Evolutionary conservation across 2,113 vertebrate genomes (phyloP).

Genomic region (Montifringilla adamsi): DNA sequence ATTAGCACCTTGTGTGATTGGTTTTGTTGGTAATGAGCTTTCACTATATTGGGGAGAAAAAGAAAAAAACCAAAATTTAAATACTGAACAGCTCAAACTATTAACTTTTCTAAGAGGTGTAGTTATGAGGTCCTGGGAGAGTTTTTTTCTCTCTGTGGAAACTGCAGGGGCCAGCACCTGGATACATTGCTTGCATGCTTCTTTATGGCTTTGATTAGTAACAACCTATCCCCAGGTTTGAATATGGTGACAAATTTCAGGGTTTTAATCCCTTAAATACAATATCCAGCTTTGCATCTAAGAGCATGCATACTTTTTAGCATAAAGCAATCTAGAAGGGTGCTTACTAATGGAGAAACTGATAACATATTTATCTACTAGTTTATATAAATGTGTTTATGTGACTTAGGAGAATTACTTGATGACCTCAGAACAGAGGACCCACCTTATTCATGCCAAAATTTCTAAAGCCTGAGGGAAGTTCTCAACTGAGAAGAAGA

Average conservation of each 20-base stretch:
- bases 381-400: not conserved
- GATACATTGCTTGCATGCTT: not conserved
- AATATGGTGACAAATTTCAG: not conserved
- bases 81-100: not conserved
- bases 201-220: not conserved
- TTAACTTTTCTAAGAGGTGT: not conserved
- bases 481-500: not conserved
- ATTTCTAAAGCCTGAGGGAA: not conserved
- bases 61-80: not conserved
- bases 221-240: not conserved
- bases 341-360: not conserved
- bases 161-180: not conserved
- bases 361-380: not conserved
- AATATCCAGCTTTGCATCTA: not conserved
- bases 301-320: not conserved
- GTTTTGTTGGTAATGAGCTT: not conserved
- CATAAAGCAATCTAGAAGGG: not conserved
- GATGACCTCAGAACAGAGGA: not conserved
- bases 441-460: not conserved
- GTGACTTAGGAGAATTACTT: not conserved
- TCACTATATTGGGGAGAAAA: not conserved
- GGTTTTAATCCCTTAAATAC: not conserved
- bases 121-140: not conserved
- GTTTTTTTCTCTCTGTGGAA: not conserved
- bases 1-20: not conserved